phyloP scores from a whole-genome alignment of 2,797 vertebrate species.

The Tenualosa thibaudeaui region DNA sequence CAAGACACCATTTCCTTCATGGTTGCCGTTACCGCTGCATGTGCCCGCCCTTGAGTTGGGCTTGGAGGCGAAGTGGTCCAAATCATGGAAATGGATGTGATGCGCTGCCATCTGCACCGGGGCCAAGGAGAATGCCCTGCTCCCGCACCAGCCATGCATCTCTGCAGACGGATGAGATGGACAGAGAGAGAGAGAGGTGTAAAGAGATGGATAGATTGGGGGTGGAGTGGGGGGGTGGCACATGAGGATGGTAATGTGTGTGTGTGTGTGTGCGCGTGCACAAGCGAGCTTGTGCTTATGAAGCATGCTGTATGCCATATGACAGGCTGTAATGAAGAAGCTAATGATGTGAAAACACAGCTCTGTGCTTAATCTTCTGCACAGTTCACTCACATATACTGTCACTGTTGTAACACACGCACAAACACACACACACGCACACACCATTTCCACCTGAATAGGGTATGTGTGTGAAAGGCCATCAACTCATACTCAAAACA shows the following conservation, averaged over 20 bases:
- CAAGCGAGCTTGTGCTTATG: background rate
- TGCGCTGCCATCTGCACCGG: background rate
- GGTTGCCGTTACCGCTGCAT: background rate
- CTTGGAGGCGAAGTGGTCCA: background rate
- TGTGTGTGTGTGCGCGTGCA: background rate
- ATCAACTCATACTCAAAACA: background rate
- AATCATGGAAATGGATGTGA: background rate
- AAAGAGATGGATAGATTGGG: background rate
- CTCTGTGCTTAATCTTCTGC: background rate
- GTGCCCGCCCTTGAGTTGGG: background rate
- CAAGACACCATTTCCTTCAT: background rate
- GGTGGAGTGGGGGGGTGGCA: background rate
- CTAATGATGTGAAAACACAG: constrained; percentile 25
- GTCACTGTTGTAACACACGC: background rate
- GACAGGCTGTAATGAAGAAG: constrained; percentile 29
- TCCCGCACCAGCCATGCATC: background rate
- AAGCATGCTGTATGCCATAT: constrained; percentile 5
- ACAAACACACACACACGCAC: background rate
- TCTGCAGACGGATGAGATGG: background rate
- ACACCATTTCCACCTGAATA: background rate
- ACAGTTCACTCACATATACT: background rate
- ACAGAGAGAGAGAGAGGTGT: background rate
- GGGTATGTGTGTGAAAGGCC: background rate
- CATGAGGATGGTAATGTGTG: background rate
- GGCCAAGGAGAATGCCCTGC: background rate